phyloP scores from a whole-genome alignment of 2,888 invertebrate species.

The Halictus quadricinctus region DNA sequence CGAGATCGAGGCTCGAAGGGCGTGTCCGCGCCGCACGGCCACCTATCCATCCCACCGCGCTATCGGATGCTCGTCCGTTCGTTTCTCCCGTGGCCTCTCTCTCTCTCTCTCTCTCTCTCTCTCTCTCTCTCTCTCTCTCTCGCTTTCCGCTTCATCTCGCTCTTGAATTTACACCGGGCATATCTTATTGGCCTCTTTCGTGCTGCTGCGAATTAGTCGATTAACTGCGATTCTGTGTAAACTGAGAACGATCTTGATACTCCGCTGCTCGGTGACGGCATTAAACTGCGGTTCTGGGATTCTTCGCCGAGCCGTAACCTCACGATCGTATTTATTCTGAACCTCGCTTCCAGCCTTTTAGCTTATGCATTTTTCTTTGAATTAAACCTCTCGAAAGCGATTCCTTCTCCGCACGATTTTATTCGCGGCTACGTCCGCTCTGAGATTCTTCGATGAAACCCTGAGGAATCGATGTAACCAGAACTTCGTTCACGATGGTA shows the following conservation, averaged over 20 bases:
- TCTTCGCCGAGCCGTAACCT: background rate
- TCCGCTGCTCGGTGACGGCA: background rate
- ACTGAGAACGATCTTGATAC: conserved; percentile 27
- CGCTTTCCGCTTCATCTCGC: conserved; percentile 24
- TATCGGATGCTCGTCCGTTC: conserved; percentile 67
- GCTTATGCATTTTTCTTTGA: background rate
- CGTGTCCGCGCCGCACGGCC: conserved; percentile 70
- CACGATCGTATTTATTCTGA: background rate
- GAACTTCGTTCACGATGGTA: too few relatives aligned
- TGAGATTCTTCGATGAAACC: background rate
- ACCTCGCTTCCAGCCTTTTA: background rate
- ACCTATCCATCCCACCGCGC: conserved; percentile 69
- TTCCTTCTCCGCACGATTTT: background rate
- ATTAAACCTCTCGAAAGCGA: background rate
- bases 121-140: background rate
- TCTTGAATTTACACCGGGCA: conserved; percentile 60
- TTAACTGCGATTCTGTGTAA: conserved; percentile 34
- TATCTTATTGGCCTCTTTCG: conserved; percentile 45
- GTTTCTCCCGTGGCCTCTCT: conserved; percentile 35
- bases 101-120: conserved; percentile 33
- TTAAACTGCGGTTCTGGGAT: conserved; percentile 1
- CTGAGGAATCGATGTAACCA: background rate
- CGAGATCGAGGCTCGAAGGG: conserved; percentile 77
- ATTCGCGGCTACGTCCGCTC: background rate
- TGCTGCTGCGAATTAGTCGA: conserved; percentile 41